phyloP scores from a whole-genome alignment of 2,888 invertebrate genomes.

The Gisinianus flammeolus region DNA sequence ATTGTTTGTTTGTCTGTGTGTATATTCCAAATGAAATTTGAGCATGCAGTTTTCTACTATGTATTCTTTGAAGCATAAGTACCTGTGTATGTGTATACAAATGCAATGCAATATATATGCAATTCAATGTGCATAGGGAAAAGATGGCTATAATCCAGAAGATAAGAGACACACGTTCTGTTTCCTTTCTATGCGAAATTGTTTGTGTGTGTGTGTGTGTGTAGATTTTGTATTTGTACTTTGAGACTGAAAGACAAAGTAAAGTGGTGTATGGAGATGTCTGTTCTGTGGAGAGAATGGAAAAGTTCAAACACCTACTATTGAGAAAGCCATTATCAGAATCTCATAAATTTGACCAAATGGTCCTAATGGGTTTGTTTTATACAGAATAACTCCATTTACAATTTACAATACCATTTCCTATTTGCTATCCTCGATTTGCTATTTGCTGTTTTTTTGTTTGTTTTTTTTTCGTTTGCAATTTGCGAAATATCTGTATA shows the following conservation, averaged over 20 bases:
- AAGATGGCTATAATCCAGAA: too few relatives aligned
- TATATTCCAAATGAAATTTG: background rate
- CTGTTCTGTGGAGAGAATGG: background rate
- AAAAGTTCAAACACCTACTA: constrained; percentile 22
- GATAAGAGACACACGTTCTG: too few relatives aligned
- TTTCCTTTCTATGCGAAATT: background rate
- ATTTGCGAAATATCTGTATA: too few relatives aligned
- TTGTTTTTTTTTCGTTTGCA: too few relatives aligned
- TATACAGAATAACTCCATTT: constrained; percentile 30
- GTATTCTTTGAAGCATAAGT: too few relatives aligned
- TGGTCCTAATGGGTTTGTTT: constrained; percentile 15
- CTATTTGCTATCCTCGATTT: too few relatives aligned
- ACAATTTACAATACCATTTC: constrained; percentile 9
- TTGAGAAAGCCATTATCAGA: constrained; percentile 24
- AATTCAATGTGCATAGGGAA: background rate
- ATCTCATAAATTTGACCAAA: constrained; percentile 10
- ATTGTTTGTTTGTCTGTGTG: background rate
- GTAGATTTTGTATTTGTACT: background rate
- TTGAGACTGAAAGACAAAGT: background rate
- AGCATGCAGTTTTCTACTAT: too few relatives aligned
- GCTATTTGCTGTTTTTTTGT: background rate
- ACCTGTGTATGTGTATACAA: too few relatives aligned
- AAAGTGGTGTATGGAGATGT: background rate
- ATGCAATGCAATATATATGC: background rate
- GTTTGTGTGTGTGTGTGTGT: constrained; percentile 4